Conservation (phyloP, 1,140 invertebrate genomes). For the Temnothorax longispinosus region DNA sequence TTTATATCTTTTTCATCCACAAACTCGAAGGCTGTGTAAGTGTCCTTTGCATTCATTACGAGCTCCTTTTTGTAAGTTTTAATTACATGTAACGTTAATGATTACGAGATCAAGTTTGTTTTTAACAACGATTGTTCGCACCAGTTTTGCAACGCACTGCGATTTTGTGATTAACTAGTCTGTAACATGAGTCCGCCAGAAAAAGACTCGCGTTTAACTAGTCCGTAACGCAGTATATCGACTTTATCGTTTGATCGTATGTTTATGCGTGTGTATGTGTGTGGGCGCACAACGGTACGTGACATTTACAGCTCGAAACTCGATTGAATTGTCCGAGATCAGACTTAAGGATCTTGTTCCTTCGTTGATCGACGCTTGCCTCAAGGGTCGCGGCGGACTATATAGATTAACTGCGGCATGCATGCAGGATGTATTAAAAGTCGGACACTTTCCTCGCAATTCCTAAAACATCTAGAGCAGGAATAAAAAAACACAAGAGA, state of each 20-base stretch:
- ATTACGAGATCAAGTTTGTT: neutral
- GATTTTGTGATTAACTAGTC: constrained; percentile 54
- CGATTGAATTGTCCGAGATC: constrained; percentile 40
- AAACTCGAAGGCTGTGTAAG: constrained; percentile 13
- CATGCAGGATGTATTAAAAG: constrained; percentile 26
- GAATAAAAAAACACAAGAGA: neutral
- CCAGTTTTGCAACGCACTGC: constrained; percentile 17
- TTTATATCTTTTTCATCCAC: neutral
- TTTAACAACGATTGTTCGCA: neutral
- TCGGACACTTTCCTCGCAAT: neutral
- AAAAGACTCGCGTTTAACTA: constrained; percentile 45
- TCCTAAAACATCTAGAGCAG: neutral
- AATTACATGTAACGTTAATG: neutral
- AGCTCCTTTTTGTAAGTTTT: neutral
- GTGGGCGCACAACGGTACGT: neutral
- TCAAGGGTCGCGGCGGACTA: neutral
- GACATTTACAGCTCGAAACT: constrained; percentile 18
- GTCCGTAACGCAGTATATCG: constrained; percentile 36
- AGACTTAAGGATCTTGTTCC: constrained; percentile 28
- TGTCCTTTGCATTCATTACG: neutral
- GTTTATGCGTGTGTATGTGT: neutral
- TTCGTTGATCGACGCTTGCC: neutral
- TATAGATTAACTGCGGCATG: constrained; percentile 11
- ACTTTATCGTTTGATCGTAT: constrained; percentile 14
- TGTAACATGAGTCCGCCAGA: constrained; percentile 22